Evolutionary conservation across 2,113 vertebrate species (phyloP).

Genomic region (Neogobius melanostomus): DNA sequence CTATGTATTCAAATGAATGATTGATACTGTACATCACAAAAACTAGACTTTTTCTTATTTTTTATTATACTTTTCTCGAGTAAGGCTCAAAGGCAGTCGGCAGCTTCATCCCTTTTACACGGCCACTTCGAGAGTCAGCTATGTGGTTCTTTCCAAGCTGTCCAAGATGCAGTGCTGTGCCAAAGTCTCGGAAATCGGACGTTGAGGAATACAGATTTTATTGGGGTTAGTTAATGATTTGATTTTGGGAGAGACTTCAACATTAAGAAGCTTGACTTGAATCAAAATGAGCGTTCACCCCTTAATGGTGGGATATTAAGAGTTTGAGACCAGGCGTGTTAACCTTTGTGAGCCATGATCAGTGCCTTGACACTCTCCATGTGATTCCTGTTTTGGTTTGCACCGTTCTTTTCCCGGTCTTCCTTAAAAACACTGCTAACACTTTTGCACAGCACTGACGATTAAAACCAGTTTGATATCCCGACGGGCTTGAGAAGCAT

Average conservation of each 20-base stretch:
- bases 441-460: neutral
- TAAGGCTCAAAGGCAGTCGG: slow-evolving; percentile 23
- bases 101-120: slow-evolving; percentile 39
- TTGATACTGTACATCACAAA: slow-evolving; percentile 23
- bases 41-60: slow-evolving; percentile 8
- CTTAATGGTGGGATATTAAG: too few relatives aligned
- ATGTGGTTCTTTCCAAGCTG: slow-evolving; percentile 19
- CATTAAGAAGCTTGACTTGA: too few relatives aligned
- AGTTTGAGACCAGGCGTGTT: neutral
- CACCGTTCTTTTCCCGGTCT: neutral
- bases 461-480: slow-evolving; percentile 13
- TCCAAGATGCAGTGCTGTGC: neutral
- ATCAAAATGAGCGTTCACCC: too few relatives aligned
- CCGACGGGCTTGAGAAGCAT: slow-evolving; percentile 25
- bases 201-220: too few relatives aligned
- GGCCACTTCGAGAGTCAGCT: slow-evolving; percentile 18
- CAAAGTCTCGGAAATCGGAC: neutral
- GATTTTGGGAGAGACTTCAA: too few relatives aligned
- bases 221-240: too few relatives aligned
- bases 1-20: slow-evolving; percentile 20
- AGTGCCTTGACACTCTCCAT: neutral
- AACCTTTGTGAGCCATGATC: neutral
- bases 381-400: neutral
- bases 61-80: neutral
- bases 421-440: neutral